Base-by-base conservation (phyloP, 2,888 invertebrate species). In the Thelaira solivaga region DNA sequence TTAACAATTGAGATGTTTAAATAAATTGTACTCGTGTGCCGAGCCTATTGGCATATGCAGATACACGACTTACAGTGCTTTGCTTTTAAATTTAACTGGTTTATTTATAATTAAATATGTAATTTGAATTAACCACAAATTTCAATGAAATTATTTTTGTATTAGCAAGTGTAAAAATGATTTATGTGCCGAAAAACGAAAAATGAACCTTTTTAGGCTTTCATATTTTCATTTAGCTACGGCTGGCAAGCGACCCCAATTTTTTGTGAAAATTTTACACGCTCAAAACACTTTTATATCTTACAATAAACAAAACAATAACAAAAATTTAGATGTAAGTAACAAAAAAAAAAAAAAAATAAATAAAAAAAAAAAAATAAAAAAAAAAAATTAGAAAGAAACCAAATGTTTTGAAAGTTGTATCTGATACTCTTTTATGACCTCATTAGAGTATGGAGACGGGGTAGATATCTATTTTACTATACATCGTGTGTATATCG, bases 361-460 rank as follows among this genome's bases (percentile, higher is more conserved):
- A n/a, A n/a, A n/a, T 69, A 36, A 47, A 59, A 49, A 29, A 55
- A 68, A 68, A 45, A 39, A 39, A 29, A 41, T 41, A 55, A 55
- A 22, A 45, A 36, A n/a, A 67, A 22, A 7, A 13, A 18, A n/a
- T n/a, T n/a, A n/a, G n/a, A 11, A 24, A 43, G 18, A 5, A 51
- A 24, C 53, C 13, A 62, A 53, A 59, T 61, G 26, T 68, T 68
- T 61, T 68, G 45, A 31, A 51, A 74, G 65, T 67, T 61, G 45
- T 61, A 61, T 74, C 59, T 47, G 61, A 51, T 41, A 68, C 57
- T 73, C 41, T 61, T 75, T 75, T 53, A 53, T 75, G 74, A 75
- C 74, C 74, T 68, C 74, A 75, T 75, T 75, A 75, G 53, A 55
- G 45, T 64, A 47, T 57, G 53, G 64, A 20, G 26, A 26, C 5